These are phyloP conservation scores for Eretmochelys imbricata DNA, from an alignment of 2,113 vertebrate genomes.

Conservation along the genomic window DNA sequence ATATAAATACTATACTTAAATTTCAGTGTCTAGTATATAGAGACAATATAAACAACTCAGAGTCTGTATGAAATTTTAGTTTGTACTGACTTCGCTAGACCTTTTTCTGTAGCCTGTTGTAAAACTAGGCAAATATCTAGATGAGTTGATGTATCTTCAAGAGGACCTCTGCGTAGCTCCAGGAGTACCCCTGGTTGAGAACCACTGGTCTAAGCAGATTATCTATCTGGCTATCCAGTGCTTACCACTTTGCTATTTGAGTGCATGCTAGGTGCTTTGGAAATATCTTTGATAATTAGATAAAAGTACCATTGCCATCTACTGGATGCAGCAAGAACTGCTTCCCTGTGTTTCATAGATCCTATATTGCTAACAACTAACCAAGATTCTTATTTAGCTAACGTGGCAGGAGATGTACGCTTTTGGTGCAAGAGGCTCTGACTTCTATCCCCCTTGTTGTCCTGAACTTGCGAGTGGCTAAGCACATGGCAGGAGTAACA, in stretches of 20 bases:
- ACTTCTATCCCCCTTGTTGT: background rate
- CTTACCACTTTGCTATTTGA: background rate
- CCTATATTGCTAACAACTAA: background rate
- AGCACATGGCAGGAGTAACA: background rate
- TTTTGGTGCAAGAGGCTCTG: background rate
- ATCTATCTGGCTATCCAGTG: background rate
- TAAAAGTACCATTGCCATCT: accelerated
- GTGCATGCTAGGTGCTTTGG: background rate
- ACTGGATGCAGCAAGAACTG: background rate
- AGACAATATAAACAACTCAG: no score
- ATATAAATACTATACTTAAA: no score
- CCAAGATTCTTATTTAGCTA: background rate
- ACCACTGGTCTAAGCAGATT: background rate
- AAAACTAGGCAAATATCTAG: no score
- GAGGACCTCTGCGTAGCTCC: no score
- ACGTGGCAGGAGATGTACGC: background rate
- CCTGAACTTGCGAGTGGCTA: background rate
- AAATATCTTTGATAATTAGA: background rate
- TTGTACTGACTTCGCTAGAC: no score
- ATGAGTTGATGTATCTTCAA: no score
- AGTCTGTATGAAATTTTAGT: no score
- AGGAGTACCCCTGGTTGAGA: no score
- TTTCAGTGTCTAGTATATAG: no score
- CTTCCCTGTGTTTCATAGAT: background rate
- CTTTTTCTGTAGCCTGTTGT: no score